Percentiles rank a stretch among this genome's conserved stretches.
These are phyloP conservation scores for Brachynemurus nebulosus DNA, from an alignment of 2,888 invertebrate genomes.

Conservation along the genomic window DNA sequence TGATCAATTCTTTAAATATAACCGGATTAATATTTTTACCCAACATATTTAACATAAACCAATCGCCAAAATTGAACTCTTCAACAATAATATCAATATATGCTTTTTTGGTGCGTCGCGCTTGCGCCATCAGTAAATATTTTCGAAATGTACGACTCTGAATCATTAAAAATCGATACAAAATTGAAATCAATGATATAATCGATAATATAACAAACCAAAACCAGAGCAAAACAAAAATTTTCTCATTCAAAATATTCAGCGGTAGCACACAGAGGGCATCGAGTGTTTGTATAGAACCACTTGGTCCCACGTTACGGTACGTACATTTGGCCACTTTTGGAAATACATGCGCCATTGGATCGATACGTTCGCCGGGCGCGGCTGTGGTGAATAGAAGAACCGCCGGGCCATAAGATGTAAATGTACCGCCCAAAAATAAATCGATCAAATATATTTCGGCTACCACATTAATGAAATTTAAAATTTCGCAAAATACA, in stretches of 20 bases:
- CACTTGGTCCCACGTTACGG: slow-evolving; percentile 43
- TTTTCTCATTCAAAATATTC: slow-evolving; percentile 68
- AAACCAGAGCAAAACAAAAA: slow-evolving; percentile 60
- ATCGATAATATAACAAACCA: slow-evolving; percentile 54
- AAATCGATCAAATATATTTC: slow-evolving; percentile 55
- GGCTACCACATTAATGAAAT: slow-evolving; percentile 55
- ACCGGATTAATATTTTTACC: slow-evolving; percentile 62
- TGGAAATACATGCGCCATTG: slow-evolving; percentile 55
- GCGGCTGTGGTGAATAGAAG: slow-evolving; percentile 33
- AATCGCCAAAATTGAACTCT: slow-evolving; percentile 51
- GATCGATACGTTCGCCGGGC: slow-evolving; percentile 37
- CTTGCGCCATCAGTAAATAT: slow-evolving; percentile 45
- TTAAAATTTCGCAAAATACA: slow-evolving; percentile 56
- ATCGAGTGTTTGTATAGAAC: slow-evolving; percentile 40
- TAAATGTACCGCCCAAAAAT: slow-evolving; percentile 48
- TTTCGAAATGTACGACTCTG: slow-evolving; percentile 42
- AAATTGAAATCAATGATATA: slow-evolving; percentile 44
- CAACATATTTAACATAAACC: slow-evolving; percentile 62
- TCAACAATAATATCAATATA: slow-evolving; percentile 38
- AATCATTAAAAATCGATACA: slow-evolving; percentile 48
- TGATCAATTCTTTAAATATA: slow-evolving; percentile 47
- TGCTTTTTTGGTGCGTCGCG: slow-evolving; percentile 37
- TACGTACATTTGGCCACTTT: slow-evolving; percentile 52
- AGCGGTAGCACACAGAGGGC: slow-evolving; percentile 60
- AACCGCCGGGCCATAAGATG: slow-evolving; percentile 42